A percentile compares a stretch with the other conserved stretches of the same genome.
Conservation (phyloP, 2,113 vertebrate genomes). For the Mus pahari region DNA sequence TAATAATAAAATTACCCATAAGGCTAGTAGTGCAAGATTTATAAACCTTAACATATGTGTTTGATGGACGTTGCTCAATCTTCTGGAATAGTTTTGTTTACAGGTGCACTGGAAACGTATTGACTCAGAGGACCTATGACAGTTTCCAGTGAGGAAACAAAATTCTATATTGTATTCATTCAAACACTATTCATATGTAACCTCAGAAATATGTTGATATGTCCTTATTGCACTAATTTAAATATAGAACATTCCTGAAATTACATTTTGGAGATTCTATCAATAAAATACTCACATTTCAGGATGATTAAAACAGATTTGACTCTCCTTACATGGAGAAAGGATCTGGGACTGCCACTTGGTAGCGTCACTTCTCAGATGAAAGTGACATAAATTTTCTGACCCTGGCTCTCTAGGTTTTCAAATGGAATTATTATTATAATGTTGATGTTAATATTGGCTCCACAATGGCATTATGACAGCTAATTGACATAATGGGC, state of each 20-base stretch:
- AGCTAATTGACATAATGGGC: background rate
- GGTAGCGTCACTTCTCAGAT: background rate
- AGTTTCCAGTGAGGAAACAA: background rate
- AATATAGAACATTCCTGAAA: background rate
- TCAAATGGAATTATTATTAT: background rate
- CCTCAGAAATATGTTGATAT: background rate
- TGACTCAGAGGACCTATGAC: background rate
- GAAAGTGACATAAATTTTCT: background rate
- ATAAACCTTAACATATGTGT: background rate
- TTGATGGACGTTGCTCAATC: background rate
- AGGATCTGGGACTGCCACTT: background rate
- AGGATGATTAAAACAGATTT: background rate
- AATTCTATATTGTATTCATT: background rate
- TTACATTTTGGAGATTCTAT: background rate
- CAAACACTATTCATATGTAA: background rate
- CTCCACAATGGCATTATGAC: background rate
- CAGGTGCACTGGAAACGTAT: background rate
- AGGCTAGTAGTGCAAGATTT: background rate
- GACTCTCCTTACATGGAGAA: background rate
- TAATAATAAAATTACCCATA: background rate
- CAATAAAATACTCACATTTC: background rate
- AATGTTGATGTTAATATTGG: background rate
- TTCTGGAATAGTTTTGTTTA: background rate
- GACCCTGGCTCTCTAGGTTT: conserved; percentile 8
- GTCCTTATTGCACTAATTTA: conserved; percentile 14